Evolutionary conservation across 2,888 invertebrate genomes (phyloP), one percentile per base, ranked within the genome.

Genomic region (Oxyscelio sp.): DNA sequence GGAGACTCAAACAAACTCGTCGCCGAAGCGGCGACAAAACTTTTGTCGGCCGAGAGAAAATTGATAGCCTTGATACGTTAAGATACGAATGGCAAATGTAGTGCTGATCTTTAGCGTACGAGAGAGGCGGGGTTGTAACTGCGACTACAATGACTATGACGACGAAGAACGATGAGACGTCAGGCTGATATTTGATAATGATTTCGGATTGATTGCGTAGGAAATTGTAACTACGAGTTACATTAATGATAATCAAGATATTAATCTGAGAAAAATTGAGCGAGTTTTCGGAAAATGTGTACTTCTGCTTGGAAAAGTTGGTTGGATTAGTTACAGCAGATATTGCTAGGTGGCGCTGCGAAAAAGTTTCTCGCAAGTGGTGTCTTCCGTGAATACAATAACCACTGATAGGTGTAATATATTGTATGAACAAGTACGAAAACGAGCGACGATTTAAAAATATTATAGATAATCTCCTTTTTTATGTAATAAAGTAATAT

Each of bases 1-100:
- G 50, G 50, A 59, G 59, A 13, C 31, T 27, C 27, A 63, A 56
- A 56, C 65, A 65, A 63, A 43, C 78, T 40, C 43, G 70, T 59
- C 77, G 66, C 24, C 68, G 43, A 13, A 17, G 19, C 59, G 68
- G 58, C 77, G 68, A 52, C 63, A 45, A n/a, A 66, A 68, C 50
- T 77, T 77, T 68, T 59, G 58, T 68, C 59, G 52, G 21, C 9
- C 68, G 68, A 68, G 77, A 48, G 77, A 79, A 70, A 82, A 83
- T 83, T 59, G 73, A 81, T 78, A 78, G 78, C 56, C 58, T 11
- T 38, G 54, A 77, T 74, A 74, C 80, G 75, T 84, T 81, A 79
- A 58, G 48, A 68, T 61, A 54, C 34, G 27, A 58, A 61, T 27
- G 54, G 52, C 34, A 48, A 54, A 19, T 43, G 38, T 15, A 59